Conservation (phyloP, 1,140 invertebrate genomes). For the Tribolium castaneum region DNA sequence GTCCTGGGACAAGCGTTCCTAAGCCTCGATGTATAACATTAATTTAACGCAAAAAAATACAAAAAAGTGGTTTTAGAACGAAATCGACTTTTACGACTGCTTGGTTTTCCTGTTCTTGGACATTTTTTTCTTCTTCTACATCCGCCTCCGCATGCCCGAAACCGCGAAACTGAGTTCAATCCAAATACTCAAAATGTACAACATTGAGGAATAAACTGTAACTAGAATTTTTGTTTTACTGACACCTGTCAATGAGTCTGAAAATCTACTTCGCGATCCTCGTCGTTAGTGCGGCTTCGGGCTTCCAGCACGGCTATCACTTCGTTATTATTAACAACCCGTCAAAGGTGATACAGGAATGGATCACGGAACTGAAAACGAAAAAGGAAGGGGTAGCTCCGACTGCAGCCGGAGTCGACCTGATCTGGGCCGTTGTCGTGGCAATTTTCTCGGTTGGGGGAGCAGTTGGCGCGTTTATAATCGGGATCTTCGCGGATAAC, state of each 20-base stretch:
- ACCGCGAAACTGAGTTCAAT: neutral
- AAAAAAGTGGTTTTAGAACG: neutral
- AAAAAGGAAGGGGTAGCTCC: neutral
- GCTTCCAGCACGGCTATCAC: neutral
- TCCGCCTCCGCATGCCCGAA: neutral
- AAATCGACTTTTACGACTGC: neutral
- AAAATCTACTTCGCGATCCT: neutral
- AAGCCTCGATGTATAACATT: too few species aligned
- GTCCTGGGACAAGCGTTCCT: too few species aligned
- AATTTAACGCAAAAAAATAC: neutral
- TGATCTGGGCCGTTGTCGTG: neutral
- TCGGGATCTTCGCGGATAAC: neutral
- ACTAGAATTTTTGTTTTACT: too few species aligned
- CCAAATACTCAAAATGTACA: neutral
- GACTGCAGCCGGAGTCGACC: too few species aligned
- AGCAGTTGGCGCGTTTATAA: neutral
- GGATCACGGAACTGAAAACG: neutral
- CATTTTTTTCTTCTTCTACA: neutral
- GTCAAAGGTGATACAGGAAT: neutral
- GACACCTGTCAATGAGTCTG: neutral
- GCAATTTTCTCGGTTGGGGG: neutral
- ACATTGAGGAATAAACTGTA: neutral
- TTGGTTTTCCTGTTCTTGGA: neutral
- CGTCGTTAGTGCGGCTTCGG: neutral
- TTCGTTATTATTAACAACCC: neutral